Base-by-base conservation (phyloP, 2,797 vertebrate genomes). In the Valencia hispanica region DNA sequence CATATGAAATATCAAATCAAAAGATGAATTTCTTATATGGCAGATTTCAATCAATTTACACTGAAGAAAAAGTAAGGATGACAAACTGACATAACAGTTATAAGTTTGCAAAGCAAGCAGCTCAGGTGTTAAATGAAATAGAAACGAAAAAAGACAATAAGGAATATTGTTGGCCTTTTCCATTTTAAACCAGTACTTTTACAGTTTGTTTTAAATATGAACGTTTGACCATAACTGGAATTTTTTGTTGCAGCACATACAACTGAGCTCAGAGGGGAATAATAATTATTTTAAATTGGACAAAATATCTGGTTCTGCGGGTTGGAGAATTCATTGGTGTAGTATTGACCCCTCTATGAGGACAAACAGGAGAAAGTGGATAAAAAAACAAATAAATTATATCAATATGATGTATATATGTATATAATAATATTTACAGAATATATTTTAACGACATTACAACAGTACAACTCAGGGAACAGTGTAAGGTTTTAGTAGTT, bases 171-270 rank as follows among this genome's bases (percentile, higher is more conserved):
- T 66, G 36, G 20, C 36, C 22, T 41, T 66, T 41, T n/a, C 63
- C 36, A 2, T n/a, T 11, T 14, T 5, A 39, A 41, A 41, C 3
- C 20, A 66, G 4, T 66, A 22, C 4, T 41, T 66, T 66, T 66
- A 41, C 63, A n/a, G 25, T 66, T 66, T 41, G 63, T n/a, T 66
- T 66, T 14, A 6, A n/a, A 39, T 66, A 65, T 39, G 61, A 65
- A 39, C 39, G 2, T 61, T 66, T 41, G 8, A 41, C 11, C 22
- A n/a, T 14, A 7, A 15, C 36, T n/a, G 11, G 5, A 66, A 45
- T 45, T 59, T 32, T 8, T 59, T 59, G 36, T 20, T 66, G 59
- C 32, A 25, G 25, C 36, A 43, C 4, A 43, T 8, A 66, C 15
- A 25, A 34, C 3, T 65, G 15, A n/a, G 36, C 10, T 41, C 25